Base-by-base conservation (phyloP, 2,888 invertebrate genomes). In the Pogonocherus hispidulus region DNA sequence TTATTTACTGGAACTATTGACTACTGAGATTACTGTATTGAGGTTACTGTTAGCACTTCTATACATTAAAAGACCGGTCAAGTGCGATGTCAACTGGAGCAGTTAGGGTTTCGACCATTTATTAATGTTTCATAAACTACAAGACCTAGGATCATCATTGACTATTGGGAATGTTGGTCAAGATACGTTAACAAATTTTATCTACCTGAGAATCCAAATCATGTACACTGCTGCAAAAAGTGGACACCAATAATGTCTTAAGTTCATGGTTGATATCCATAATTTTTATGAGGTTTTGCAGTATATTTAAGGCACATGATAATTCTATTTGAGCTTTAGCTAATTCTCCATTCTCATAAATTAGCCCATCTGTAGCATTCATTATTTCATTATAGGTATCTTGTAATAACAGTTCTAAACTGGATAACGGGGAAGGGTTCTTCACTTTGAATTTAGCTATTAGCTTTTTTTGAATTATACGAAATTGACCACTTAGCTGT, bases 371-470 rank as follows among this genome's bases (percentile, higher is more conserved):
- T 0, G 88, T 87, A 4, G 86, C 83, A 47, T 83, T 83, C 41
- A 87, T 83, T n/a, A 91, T 86, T 80, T 92, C 90, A 69, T 87
- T 83, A 79, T 92, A 90, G 0, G 94, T 93, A 69, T 92, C 92
- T 67, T 90, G 90, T 79, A 94, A 87, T 4, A 95, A 85, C 54
- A 90, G 89, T 82, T 93, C 92, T 56, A 96, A 84, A 65, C 91
- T 90, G 49, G 90, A 89, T 69, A 95, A 87, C 46, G 94, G 91
- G 1, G 91, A 89, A 0, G 93, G 93, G 59, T 92, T 94, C 80
- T 93, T 90, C 66, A 95, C 93, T 74, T 94, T 93, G 80, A 93
- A 92, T 80, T 93, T 91, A 1, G 92, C 90, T 69, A 96, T 86
- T 37, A 96, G 86, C 70, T 91, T 87, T 81, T 92, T 91, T 84